Base-by-base conservation (phyloP, 2,888 invertebrate species). In the Noctua pronuba region DNA sequence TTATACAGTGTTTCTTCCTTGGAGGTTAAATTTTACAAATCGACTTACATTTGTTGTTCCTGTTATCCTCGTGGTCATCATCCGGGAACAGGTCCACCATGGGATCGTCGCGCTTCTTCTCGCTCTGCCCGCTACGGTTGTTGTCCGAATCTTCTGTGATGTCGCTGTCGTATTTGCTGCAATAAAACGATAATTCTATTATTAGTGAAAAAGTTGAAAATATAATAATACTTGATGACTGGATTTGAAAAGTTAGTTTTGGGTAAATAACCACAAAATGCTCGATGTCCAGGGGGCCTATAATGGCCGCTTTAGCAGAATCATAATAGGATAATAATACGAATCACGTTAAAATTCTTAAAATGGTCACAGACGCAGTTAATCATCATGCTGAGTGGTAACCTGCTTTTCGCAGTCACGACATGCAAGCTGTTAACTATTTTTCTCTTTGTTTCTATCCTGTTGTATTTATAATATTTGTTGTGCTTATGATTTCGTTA, bases 51-150 rank as follows among this genome's bases (percentile, higher is more conserved):
- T 97, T 97, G 97, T 98, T 98, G 93, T 98, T 98, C 94, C 98
- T 97, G 92, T 99, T 97, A 91, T 99, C 99, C 90, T 99, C 99
- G 85, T 98, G 98, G 88, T 99, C 99, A 89, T 99, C 99, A 92
- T 99, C 99, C 0, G 99, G 99, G 95, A 99, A 99, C 73, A 99
- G 97, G 95, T 99, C 99, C 67, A 99, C 98, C 88, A 99, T 98
- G 21, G 99, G 99, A 94, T 99, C 99, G 85, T 96, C 96, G 67
- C 96, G 94, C 83, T 97, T 96, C 92, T 92, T 97, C 92, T 97
- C 96, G 55, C 91, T 95, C 94, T 93, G 94, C 0, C 93, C 95
- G 89, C 94, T 95, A 92, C 96, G 96, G 83, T 93, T 95, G 2
- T 94, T 96, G 85, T 97, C 97, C 0, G 97, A 97, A 89, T 97